Evolutionary conservation across 2,888 invertebrate species (phyloP).

Genomic region (Ditula angustiorana): DNA sequence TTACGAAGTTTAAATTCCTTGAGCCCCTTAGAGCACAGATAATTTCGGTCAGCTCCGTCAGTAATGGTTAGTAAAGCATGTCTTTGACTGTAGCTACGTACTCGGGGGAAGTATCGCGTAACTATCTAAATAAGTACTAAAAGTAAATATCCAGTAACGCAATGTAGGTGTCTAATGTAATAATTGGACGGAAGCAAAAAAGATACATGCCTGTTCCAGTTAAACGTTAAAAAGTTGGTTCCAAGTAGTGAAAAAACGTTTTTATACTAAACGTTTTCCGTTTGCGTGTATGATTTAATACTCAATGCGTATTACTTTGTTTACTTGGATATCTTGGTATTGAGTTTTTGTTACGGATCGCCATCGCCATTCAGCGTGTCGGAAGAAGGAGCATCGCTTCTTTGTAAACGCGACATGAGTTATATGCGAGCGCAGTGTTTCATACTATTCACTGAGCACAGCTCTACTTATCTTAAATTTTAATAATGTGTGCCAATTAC

Average conservation of each 20-base stretch:
- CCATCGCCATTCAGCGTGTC: conserved; percentile 2
- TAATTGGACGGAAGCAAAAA: conserved; percentile 11
- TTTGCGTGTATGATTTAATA: conserved; percentile 22
- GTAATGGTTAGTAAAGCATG: too few relatives aligned
- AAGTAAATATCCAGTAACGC: neutral
- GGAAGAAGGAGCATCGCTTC: neutral
- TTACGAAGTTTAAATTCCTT: too few relatives aligned
- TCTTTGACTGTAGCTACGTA: too few relatives aligned
- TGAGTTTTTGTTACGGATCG: conserved; percentile 18
- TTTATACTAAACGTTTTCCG: conserved; percentile 20
- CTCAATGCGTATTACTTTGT: conserved; percentile 22
- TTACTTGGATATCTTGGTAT: conserved; percentile 6
- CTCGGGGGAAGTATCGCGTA: neutral
- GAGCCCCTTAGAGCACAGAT: too few relatives aligned
- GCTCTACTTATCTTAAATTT: neutral
- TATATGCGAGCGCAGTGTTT: neutral
- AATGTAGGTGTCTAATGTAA: neutral
- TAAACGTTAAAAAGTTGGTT: conserved; percentile 14
- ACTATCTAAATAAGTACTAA: neutral
- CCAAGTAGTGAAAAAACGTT: conserved; percentile 1
- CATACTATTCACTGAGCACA: neutral
- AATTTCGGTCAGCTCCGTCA: too few relatives aligned
- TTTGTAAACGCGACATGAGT: neutral
- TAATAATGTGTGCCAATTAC: neutral
- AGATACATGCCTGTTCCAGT: neutral